Evolutionary conservation across 2,888 invertebrate genomes (phyloP).

Genomic region (Melinaea menophilus): DNA sequence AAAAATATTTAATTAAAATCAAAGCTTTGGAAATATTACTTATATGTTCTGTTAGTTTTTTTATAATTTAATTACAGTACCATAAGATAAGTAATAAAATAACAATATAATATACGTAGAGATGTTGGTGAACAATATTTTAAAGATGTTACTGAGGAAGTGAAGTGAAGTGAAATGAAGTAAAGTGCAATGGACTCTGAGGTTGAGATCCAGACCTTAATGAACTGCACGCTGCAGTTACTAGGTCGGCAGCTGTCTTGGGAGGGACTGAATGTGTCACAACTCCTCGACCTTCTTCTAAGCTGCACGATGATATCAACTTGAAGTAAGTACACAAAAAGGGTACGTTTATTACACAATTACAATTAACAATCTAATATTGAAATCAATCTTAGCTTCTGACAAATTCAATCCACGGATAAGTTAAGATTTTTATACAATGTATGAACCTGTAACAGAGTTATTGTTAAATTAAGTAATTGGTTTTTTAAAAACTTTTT

Average conservation of each 20-base stretch:
- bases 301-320: constrained; percentile 62
- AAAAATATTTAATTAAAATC: too few relatives aligned
- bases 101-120: constrained; percentile 19
- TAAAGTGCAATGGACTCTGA: too few relatives aligned
- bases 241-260: constrained; percentile 55
- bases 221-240: constrained; percentile 70
- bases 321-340: constrained; percentile 57
- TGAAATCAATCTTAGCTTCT: background rate
- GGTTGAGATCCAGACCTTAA: constrained; percentile 56
- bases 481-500: too few relatives aligned
- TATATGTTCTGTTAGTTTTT: too few relatives aligned
- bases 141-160: constrained; percentile 4
- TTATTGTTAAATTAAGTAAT: too few relatives aligned
- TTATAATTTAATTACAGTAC: too few relatives aligned
- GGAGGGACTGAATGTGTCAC: constrained; percentile 62
- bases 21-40: too few relatives aligned
- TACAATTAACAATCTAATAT: background rate
- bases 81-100: too few relatives aligned
- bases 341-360: background rate
- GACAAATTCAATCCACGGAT: background rate
- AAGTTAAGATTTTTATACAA: too few relatives aligned
- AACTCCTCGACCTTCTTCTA: constrained; percentile 62
- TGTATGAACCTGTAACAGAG: too few relatives aligned
- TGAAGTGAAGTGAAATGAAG: too few relatives aligned
- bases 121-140: constrained; percentile 30